Evolutionary conservation across 2,888 invertebrate species (phyloP).

Genomic region (Ceramica pisi): DNA sequence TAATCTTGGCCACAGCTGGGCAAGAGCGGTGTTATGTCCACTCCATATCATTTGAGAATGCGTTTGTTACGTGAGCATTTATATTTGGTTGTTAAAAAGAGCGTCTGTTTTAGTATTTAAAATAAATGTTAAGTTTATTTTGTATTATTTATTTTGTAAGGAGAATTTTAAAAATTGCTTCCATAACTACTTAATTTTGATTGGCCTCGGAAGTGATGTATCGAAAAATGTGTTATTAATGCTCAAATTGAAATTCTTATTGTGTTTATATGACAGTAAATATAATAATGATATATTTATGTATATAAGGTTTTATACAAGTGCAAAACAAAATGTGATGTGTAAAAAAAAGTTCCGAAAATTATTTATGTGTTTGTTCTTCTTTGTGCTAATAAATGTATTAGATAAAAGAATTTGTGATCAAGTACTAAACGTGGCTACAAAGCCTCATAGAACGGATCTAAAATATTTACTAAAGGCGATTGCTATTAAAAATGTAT

Average conservation of each 20-base stretch:
- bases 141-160: not conserved
- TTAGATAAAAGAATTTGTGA: slow-evolving; percentile 52
- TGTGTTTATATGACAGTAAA: slow-evolving; percentile 44
- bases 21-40: slow-evolving; percentile 10
- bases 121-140: slow-evolving; percentile 23
- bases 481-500: slow-evolving; percentile 44
- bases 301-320: slow-evolving; percentile 37
- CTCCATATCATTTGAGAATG: slow-evolving; percentile 50
- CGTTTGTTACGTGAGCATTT: slow-evolving; percentile 50
- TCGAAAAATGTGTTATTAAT: slow-evolving; percentile 12
- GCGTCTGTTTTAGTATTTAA: slow-evolving; percentile 21
- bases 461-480: slow-evolving; percentile 23
- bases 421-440: slow-evolving; percentile 10
- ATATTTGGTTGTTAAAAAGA: slow-evolving; percentile 37
- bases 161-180: slow-evolving; percentile 1
- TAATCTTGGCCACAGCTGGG: not conserved
- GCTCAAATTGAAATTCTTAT: slow-evolving; percentile 46
- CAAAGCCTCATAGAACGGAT: slow-evolving; percentile 22
- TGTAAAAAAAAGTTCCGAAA: slow-evolving; percentile 22
- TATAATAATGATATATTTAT: slow-evolving; percentile 35
- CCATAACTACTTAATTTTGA: slow-evolving; percentile 1
- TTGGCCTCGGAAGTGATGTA: slow-evolving; percentile 10
- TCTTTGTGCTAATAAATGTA: slow-evolving; percentile 12
- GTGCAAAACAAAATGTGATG: slow-evolving; percentile 43
- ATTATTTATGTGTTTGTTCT: slow-evolving; percentile 11